Base-by-base conservation (phyloP, 2,797 vertebrate species). In the Acanthis flammea region DNA sequence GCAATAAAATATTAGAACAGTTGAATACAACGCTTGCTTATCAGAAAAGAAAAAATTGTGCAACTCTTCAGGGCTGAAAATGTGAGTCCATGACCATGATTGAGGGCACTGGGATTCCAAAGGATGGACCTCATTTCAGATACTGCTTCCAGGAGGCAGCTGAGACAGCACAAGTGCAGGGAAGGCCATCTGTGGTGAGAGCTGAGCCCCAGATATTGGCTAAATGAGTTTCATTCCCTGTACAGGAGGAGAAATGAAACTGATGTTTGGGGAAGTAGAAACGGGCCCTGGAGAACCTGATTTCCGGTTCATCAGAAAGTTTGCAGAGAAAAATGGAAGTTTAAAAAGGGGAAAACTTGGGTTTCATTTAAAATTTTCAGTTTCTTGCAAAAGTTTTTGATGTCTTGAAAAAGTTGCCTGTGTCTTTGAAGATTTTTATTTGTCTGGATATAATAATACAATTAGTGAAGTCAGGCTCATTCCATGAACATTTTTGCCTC, bases 1-100 rank as follows among this genome's bases (percentile, higher is more conserved):
- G 73, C 83, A 93, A 79, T 92, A 80, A 86, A 94, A 75, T 88
- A 92, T 90, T 66, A 94, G 73, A 81, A 48, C n/a, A 17, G 77
- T 30, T 50, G 70, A 68, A 48, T 50, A 45, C 3, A 2, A 55
- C 0, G 0, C 25, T 42, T 62, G 19, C 50, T 94, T 66, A 55
- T 75, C 55, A 76, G 71, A 72, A 78, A 86, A 63, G 30, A 73
- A 84, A 88, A 84, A 81, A 33, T 0, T 27, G 33, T 28, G 61
- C 44, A 54, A 4, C 4, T 39, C 35, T 53, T 74, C 9, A 21
- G 23, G 6, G 23, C 39, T 82, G 74, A 61, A 70, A 65, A 33
- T 8, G 18, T 14, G 41, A 86, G 53, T 17, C 57, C 42, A 4
- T 15, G 73, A 70, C 23, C 27, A 31, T 0, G 1, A 24, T 4